A percentile compares a stretch with the other conserved stretches of the same genome.
Evolutionary conservation across 2,888 invertebrate genomes (phyloP).

Genomic region (Nemotelus pantherinus): DNA sequence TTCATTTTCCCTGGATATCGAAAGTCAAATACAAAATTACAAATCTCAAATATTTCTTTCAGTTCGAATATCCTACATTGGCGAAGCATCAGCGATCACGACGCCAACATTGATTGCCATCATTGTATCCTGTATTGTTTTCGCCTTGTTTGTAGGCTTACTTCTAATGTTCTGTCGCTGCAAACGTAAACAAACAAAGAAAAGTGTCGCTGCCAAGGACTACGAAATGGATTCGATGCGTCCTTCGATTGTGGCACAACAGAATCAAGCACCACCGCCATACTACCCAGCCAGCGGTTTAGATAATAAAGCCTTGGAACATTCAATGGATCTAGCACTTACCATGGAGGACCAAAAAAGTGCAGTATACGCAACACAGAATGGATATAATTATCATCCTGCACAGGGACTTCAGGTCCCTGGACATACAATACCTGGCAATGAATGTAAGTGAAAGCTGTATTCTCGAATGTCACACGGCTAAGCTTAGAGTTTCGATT

Average conservation of each 20-base stretch:
- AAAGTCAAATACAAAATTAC: too few relatives aligned
- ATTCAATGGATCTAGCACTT: constrained; percentile 85
- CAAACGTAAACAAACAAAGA: constrained; percentile 82
- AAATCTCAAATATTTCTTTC: constrained; percentile 55
- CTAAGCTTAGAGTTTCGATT: background rate
- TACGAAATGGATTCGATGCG: constrained; percentile 91
- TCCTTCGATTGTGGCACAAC: constrained; percentile 85
- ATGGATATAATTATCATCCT: constrained; percentile 86
- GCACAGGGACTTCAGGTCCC: constrained; percentile 74
- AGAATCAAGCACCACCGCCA: constrained; percentile 87
- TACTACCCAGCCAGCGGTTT: constrained; percentile 88
- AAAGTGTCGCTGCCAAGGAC: constrained; percentile 83
- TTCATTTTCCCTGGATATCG: too few relatives aligned
- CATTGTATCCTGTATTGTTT: constrained; percentile 82
- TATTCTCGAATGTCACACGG: background rate
- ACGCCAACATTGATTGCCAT: constrained; percentile 83
- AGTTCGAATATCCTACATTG: constrained; percentile 85
- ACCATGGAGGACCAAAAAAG: constrained; percentile 88
- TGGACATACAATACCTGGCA: constrained; percentile 76
- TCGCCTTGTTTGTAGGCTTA: constrained; percentile 78
- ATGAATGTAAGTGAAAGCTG: constrained; percentile 75
- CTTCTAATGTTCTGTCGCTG: constrained; percentile 87
- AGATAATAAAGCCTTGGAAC: constrained; percentile 92
- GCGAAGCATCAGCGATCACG: constrained; percentile 79
- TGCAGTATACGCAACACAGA: constrained; percentile 83